Evolutionary conservation across 2,797 vertebrate genomes (phyloP).

Genomic region (Tympanoctomys barrerae): DNA sequence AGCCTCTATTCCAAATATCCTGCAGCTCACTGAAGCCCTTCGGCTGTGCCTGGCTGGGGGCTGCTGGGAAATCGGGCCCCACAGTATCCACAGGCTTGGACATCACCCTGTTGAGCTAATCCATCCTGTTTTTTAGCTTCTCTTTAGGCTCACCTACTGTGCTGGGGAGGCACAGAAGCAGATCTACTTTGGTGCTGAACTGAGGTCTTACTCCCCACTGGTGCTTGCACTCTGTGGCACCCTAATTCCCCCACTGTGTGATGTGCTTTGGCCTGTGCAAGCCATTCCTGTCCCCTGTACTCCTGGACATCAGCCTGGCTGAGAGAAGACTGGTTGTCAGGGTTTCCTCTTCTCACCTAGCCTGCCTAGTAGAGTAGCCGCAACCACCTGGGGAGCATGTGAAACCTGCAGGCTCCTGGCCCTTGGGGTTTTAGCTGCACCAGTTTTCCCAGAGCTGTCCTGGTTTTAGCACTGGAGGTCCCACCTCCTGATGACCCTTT

Average conservation of each 20-base stretch:
- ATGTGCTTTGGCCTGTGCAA: neutral
- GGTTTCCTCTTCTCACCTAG: fast-evolving
- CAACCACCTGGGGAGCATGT: neutral
- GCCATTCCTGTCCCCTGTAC: neutral
- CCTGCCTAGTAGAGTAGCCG: fast-evolving
- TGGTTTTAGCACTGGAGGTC: neutral
- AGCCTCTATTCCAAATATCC: slow-evolving; percentile 67
- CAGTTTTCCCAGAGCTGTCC: neutral
- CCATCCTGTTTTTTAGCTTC: neutral
- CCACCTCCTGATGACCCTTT: neutral
- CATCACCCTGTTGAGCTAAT: neutral
- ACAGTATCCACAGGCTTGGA: neutral
- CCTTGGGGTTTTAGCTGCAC: no score
- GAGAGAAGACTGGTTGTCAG: neutral
- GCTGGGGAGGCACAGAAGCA: neutral
- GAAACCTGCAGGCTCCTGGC: neutral
- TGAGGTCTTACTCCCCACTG: neutral
- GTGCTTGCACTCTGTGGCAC: neutral
- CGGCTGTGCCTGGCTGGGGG: slow-evolving; percentile 50
- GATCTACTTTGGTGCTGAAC: neutral
- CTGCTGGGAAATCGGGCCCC: slow-evolving; percentile 49
- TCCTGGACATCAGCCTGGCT: neutral
- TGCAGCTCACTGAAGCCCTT: slow-evolving; percentile 57
- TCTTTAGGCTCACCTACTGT: neutral
- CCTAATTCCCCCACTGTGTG: neutral